Evolutionary conservation across 2,113 vertebrate species (phyloP).

Genomic region (Piaya cayana): DNA sequence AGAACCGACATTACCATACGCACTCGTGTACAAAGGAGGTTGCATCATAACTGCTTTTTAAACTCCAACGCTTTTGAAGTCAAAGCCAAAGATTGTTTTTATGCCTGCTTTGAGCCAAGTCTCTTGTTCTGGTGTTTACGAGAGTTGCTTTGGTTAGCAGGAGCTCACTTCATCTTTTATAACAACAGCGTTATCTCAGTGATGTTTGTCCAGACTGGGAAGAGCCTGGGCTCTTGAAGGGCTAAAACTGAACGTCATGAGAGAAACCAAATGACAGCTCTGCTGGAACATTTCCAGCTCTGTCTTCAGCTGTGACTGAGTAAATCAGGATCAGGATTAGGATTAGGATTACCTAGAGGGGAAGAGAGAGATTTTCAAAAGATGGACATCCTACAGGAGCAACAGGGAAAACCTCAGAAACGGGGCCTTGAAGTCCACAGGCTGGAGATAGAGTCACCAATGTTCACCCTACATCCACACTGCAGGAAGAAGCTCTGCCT

Average conservation of each 20-base stretch:
- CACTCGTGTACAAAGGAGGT: neutral
- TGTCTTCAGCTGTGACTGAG: neutral
- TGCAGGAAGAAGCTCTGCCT: neutral
- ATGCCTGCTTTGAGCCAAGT: slow-evolving; percentile 10
- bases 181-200: neutral
- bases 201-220: neutral
- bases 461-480: fast-evolving
- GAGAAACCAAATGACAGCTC: neutral
- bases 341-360: neutral
- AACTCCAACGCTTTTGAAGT: slow-evolving; percentile 36
- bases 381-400: neutral
- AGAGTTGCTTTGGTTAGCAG: neutral
- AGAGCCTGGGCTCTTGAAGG: neutral
- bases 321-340: neutral
- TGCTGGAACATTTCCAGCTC: slow-evolving; percentile 1
- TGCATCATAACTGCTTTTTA: slow-evolving; percentile 60
- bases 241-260: neutral
- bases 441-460: neutral
- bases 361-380: neutral
- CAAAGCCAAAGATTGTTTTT: slow-evolving; percentile 54
- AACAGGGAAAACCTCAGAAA: neutral
- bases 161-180: slow-evolving; percentile 18
- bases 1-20: neutral
- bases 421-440: neutral
- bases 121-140: slow-evolving; percentile 38